phyloP scores from a whole-genome alignment of 2,888 invertebrate genomes.

The Acronicta psi region DNA sequence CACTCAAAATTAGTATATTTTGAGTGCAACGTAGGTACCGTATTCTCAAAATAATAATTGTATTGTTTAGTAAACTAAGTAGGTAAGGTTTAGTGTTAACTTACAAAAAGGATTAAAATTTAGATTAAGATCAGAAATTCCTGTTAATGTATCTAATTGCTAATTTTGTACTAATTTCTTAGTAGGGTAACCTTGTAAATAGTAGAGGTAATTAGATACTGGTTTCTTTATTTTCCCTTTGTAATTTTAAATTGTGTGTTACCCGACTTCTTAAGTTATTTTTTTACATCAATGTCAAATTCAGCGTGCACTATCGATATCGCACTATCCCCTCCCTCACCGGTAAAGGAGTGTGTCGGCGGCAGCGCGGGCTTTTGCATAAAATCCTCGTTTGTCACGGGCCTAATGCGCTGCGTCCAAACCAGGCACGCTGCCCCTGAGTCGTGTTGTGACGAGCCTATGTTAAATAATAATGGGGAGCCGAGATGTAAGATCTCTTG shows the following conservation, averaged over 20 bases:
- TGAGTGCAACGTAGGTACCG: no score
- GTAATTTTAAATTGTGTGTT: neutral
- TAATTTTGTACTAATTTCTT: no score
- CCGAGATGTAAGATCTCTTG: conserved; percentile 13
- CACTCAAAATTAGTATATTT: no score
- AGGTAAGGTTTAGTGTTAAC: no score
- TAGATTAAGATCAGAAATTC: no score
- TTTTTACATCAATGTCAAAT: neutral
- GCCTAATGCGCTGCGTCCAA: conserved; percentile 82
- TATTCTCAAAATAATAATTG: no score
- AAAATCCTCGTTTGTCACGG: conserved; percentile 87
- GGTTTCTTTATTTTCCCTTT: neutral
- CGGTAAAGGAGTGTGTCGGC: conserved; percentile 78
- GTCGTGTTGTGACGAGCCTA: conserved; percentile 42
- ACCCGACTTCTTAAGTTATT: neutral
- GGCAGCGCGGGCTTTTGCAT: conserved; percentile 81
- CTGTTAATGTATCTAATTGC: no score
- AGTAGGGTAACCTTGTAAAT: no score
- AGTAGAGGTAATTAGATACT: no score
- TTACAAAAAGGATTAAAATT: no score
- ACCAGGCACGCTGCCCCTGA: conserved; percentile 59
- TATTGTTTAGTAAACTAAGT: no score
- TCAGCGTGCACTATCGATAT: conserved; percentile 32
- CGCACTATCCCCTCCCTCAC: conserved; percentile 52
- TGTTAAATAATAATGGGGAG: conserved; percentile 30